Evolutionary conservation across 1,140 invertebrate species (phyloP), one percentile per base, ranked within the genome.

Genomic region (Sitobion miscanthi): DNA sequence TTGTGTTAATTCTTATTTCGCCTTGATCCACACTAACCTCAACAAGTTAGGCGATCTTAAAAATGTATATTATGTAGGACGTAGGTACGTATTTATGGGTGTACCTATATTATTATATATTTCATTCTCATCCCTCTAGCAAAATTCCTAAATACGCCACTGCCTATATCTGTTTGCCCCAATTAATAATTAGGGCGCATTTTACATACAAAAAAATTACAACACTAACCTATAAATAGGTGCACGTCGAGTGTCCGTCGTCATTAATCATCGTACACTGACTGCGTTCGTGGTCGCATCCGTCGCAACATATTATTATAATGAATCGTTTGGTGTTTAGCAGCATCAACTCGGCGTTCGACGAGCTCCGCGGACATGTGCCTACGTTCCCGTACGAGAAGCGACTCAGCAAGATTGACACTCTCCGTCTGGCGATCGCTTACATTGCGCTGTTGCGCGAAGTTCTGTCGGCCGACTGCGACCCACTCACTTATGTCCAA

Each of bases 301-400:
- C 25, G 23, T 47, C 35, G 57, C 23, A 14, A 69, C 38, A 82
- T 83, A 38, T 17, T 47, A 45, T 77, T 92, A 85, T 92, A 92
- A 94, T 47, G 57, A 69, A 88, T 91, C 93, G 85, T 90, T 35
- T 94, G 69, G 23, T 88, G 96, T 96, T 97, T 97, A 98, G 97
- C 97, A 99, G 98, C 97, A 99, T 99, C 96, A 99, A 99, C 97
- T 98, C 98, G 95, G 99, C 99, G 95, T 99, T 99, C 96, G 98
- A 99, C 96, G 98, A 98, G 95, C 96, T 99, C 94, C 96, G 98
- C 90, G 97, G 98, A 93, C 98, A 99, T 95, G 99, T 99, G 94
- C 99, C 99, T 54, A 99, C 99, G 85, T 99, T 99, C 95, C 99
- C 99, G 0, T 99, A 99, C 95, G 99, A 99, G 96, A 99, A 99